Evolutionary conservation across 2,888 invertebrate genomes (phyloP), one percentile per base, ranked within the genome.

Genomic region (Drosophila vallismaia): DNA sequence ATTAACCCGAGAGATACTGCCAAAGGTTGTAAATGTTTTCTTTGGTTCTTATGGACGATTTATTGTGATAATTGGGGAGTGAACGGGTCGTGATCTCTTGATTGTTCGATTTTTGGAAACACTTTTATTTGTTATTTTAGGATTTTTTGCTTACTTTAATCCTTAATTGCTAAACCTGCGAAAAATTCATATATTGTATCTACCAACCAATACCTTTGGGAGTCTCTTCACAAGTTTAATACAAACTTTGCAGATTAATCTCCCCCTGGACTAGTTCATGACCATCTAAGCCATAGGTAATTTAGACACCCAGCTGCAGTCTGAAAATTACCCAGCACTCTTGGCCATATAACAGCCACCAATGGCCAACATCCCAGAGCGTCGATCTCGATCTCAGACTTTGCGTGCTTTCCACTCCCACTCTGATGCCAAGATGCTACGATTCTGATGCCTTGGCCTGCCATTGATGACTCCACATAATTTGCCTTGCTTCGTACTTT

Each of bases 381-480:
- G 28, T 12, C 31, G 33, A 9, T 36, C 12, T 9, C 38, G 29
- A 60, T 33, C 48, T 19, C n/a, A 19, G 29, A 42, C 19, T 62
- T 70, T 70, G 72, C 70, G 70, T 70, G 70, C 63, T 51, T 54
- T 53, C 62, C 63, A 62, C 70, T 70, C 70, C 70, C 70, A 70
- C 70, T 63, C 63, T 29, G n/a, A n/a, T 28, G 33, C 40, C 10
- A 36, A 36, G 44, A 49, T 71, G 72, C 72, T 63, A 62, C 72
- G 54, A 71, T 70, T 74, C 49, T 51, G 53, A 60, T 71, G 71
- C 42, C 60, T 33, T 45, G 69, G 74, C 55, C 71, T 76, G 86
- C 87, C 86, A 82, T 82, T 82, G 81, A 82, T 82, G 82, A 82
- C 87, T 82, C 87, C 70, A 86, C 85, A 70, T 74, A 74, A 74